phyloP scores from a whole-genome alignment of 2,797 vertebrate species.

The Lycodopsis pacificus region DNA sequence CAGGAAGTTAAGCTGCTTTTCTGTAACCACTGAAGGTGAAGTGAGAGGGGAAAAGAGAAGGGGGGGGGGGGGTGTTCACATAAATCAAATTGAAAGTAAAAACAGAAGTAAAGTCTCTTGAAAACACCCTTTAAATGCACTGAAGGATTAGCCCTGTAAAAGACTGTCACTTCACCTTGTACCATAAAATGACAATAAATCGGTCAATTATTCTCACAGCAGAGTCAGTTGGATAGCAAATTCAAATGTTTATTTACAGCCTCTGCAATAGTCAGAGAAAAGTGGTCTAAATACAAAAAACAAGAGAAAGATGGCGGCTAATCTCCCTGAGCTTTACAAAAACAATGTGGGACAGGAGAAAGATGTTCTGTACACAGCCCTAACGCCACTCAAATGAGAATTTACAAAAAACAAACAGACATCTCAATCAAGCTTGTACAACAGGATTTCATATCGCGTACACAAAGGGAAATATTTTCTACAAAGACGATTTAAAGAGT shows the following conservation, averaged over 20 bases:
- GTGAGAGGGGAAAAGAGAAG: slow-evolving; percentile 8
- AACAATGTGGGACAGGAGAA: slow-evolving; percentile 86
- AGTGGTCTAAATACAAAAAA: slow-evolving; percentile 87
- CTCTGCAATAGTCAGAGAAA: slow-evolving; percentile 91
- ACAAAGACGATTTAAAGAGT: slow-evolving; percentile 19
- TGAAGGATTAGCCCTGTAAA: slow-evolving; percentile 38
- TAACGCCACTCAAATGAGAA: slow-evolving; percentile 72
- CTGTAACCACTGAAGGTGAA: slow-evolving; percentile 74
- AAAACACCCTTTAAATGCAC: slow-evolving; percentile 38
- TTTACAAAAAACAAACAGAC: slow-evolving; percentile 40
- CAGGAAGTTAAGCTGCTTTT: slow-evolving; percentile 73
- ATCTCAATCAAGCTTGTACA: slow-evolving; percentile 57
- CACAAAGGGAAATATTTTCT: slow-evolving; percentile 36
- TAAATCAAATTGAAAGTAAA: slow-evolving; percentile 58
- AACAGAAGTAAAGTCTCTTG: slow-evolving; percentile 35
- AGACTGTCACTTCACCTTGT: slow-evolving; percentile 21
- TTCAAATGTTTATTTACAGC: slow-evolving; percentile 99
- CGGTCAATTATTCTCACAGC: slow-evolving; percentile 25
- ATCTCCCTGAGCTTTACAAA: slow-evolving; percentile 99
- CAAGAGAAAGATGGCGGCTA: slow-evolving; percentile 84
- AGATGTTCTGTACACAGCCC: slow-evolving; percentile 76
- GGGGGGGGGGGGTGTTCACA: slow-evolving; percentile 21
- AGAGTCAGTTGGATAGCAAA: slow-evolving; percentile 88
- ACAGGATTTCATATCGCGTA: slow-evolving; percentile 47
- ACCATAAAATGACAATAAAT: slow-evolving; percentile 8